Base-by-base conservation (phyloP, 2,113 vertebrate genomes). In the Rhinoptilus africanus region DNA sequence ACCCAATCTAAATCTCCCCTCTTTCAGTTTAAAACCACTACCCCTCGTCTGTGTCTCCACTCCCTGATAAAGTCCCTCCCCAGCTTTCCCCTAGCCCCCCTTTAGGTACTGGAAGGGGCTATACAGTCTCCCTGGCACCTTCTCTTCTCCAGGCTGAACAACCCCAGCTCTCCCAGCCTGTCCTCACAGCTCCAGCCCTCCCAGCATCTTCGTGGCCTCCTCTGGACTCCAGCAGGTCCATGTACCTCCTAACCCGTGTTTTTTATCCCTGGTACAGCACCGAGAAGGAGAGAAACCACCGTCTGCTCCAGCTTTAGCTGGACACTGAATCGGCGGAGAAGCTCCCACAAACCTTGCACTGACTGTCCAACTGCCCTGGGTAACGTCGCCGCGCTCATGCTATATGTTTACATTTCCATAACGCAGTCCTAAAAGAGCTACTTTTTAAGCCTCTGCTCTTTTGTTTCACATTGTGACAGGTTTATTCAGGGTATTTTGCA, bases 251-350 rank as follows among this genome's bases (percentile, higher is more conserved):
- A 88, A 96, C 66, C 12, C 26, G 41, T 16, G 41, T 0, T 14
- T 83, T 64, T 68, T 71, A 3, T 76, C 82, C 51, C 32, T 84
- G 3, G 12, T 93, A 51, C 98, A 99, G 98, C 98, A 98, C 95
- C 98, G 95, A 96, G 98, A 99, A 74, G 98, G 97, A 76, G 98
- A 98, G 94, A 98, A 98, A 34, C 95, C 97, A 43, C 96, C 97
- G 37, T 57, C 96, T 18, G 97, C 93, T 60, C 98, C 97, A 93
- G 93, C 93, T 35, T 34, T 62, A 63, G 48, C 57, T 45, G 88
- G 96, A n/a, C 74, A 45, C 83, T 97, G 77, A 96, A 67, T 32
- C 17, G 21, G 80, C 91, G 34, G 90, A 82, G 81, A 51, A 90
- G 32, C 78, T 88, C 54, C 24, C 64, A 47, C 56, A 73, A 27